Evolutionary conservation across 2,797 vertebrate genomes (phyloP).

Genomic region (Gastrophryne carolinensis): DNA sequence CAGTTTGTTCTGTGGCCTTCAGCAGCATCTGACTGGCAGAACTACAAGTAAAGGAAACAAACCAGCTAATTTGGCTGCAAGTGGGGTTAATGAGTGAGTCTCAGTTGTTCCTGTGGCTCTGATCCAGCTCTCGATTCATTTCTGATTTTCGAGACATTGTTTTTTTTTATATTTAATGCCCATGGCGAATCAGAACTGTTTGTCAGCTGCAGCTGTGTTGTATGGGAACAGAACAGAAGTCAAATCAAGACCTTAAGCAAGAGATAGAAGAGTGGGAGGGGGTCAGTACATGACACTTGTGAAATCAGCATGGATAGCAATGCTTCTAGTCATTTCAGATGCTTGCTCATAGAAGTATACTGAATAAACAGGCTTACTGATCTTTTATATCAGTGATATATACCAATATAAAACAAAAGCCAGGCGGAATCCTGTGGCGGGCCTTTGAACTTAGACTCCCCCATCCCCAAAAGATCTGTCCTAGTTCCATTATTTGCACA

Average conservation of each 20-base stretch:
- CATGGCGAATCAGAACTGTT: constrained; percentile 30
- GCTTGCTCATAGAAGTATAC: too few relatives aligned
- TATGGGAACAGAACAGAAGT: constrained; percentile 39
- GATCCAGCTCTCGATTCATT: constrained; percentile 27
- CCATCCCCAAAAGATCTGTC: too few relatives aligned
- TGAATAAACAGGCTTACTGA: too few relatives aligned
- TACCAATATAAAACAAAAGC: too few relatives aligned
- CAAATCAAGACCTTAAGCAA: background rate
- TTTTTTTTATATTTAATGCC: constrained; percentile 34
- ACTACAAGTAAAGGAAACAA: background rate
- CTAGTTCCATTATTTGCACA: too few relatives aligned
- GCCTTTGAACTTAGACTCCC: too few relatives aligned
- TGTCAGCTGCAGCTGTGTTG: constrained; percentile 44
- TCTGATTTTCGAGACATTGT: constrained; percentile 24
- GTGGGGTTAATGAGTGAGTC: constrained; percentile 25
- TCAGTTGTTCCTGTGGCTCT: constrained; percentile 37
- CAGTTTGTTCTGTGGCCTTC: background rate
- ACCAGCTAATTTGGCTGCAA: background rate
- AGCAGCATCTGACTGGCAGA: background rate
- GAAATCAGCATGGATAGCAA: background rate
- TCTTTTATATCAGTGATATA: too few relatives aligned
- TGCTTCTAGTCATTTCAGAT: background rate
- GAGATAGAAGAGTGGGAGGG: background rate
- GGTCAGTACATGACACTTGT: background rate
- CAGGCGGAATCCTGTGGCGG: too few relatives aligned